These are phyloP conservation scores for Machaerirhynchus nigripectus DNA, from an alignment of 2,113 vertebrate species.

Conservation along the genomic window DNA sequence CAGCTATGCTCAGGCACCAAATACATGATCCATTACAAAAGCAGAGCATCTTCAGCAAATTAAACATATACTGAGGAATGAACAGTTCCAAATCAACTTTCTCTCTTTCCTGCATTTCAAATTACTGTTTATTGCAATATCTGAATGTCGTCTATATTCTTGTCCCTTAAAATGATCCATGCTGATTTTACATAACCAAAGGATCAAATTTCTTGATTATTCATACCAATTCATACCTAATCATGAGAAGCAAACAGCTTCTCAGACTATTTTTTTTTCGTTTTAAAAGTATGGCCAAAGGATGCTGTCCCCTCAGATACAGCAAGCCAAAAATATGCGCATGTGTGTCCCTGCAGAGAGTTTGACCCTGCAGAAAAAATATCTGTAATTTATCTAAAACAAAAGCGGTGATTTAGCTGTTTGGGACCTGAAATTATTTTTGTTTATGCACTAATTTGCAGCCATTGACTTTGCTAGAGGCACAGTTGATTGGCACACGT, in stretches of 20 bases:
- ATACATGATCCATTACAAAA: background rate
- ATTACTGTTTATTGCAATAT: background rate
- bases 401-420: background rate
- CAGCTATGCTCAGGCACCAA: background rate
- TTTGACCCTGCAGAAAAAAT: background rate
- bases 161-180: background rate
- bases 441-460: background rate
- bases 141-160: background rate
- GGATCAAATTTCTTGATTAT: background rate
- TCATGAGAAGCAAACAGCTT: background rate
- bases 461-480: background rate
- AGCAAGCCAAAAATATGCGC: background rate
- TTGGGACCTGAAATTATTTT: background rate
- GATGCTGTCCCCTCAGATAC: background rate
- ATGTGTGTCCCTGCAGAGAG: background rate
- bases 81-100: background rate
- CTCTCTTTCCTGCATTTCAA: background rate
- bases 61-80: background rate
- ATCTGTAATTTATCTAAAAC: background rate
- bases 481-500: fast-evolving
- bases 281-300: background rate
- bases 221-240: background rate
- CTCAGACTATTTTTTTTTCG: background rate
- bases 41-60: background rate
- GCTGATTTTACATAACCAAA: background rate